Base-by-base conservation (phyloP, 2,888 invertebrate genomes). In the Pristionchus fissidentatus region DNA sequence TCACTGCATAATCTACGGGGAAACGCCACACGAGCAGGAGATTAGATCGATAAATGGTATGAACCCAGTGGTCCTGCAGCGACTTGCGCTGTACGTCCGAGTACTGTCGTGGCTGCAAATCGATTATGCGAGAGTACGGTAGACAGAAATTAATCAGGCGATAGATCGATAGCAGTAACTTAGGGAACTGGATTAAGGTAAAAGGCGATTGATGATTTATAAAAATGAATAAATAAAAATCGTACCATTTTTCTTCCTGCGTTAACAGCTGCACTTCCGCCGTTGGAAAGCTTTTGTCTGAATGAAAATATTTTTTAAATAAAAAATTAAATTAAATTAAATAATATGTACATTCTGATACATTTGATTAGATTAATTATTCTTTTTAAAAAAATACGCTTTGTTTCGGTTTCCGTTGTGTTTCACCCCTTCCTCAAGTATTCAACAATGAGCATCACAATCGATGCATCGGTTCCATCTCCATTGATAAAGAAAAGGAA, bases 101-200 rank as follows among this genome's bases (percentile, higher is more conserved):
- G 49, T 77, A 77, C 52, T 49, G 75, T 77, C 46, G 46, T 41
- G 75, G 75, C 75, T 77, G 75, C 4, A 77, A 77, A 77, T 77
- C 75, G 75, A 77, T 77, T 73, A 73, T n/a, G n/a, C n/a, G n/a
- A n/a, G 62, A 38, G 38, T 38, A 66, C 13, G 32, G 3, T 29
- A 4, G 19, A 49, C 10, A 49, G 49, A 49, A 49, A 49, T 19
- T 49, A 8, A n/a, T 0, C 35, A 35, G 10, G 66, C 35, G 3
- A 35, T 32, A 66, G 22, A 32, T 66, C 7, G 22, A 35, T 8
- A 62, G 35, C n/a, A 62, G 7, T 62, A 49, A 49, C 10, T 49
- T 10, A 10, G 13, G 49, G 10, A 49, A 10, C 32, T 29, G 62
- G 29, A 62, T 62, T 66, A 1, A 26, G 10, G 29, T 32, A 1